phyloP scores from a whole-genome alignment of 2,797 vertebrate species.

The Eleutherodactylus coqui region DNA sequence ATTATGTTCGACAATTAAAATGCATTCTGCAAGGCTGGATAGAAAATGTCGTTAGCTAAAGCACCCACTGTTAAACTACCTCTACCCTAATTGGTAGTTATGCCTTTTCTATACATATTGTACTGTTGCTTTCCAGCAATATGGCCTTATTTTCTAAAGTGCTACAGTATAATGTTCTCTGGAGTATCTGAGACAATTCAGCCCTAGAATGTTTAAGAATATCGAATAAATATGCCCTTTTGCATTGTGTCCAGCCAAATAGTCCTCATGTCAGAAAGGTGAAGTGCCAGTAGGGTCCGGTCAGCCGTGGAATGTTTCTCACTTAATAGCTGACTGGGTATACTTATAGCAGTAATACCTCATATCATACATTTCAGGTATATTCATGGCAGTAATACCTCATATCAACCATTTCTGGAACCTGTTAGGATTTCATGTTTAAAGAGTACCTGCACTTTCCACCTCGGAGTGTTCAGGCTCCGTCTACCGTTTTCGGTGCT shows the following conservation, averaged over 20 bases:
- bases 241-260: not conserved
- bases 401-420: not conserved
- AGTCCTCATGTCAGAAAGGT: not conserved
- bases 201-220: not conserved
- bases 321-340: not conserved
- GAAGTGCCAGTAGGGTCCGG: not conserved
- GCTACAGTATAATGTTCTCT: not conserved
- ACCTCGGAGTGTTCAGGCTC: too few relatives aligned
- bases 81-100: conserved; percentile 12
- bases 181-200: not conserved
- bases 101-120: not conserved
- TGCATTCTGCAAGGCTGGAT: conserved; percentile 20
- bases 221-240: not conserved
- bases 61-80: conserved; percentile 26
- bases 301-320: not conserved
- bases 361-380: not conserved
- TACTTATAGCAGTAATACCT: not conserved
- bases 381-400: not conserved
- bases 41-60: conserved; percentile 3
- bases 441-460: too few relatives aligned
- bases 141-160: not conserved
- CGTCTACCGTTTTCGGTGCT: too few relatives aligned
- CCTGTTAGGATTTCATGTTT: conserved; percentile 2
- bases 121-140: not conserved
- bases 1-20: conserved; percentile 31